Evolutionary conservation across 2,113 vertebrate genomes (phyloP), one percentile per base, ranked within the genome.

Genomic region (Plectropomus leopardus): DNA sequence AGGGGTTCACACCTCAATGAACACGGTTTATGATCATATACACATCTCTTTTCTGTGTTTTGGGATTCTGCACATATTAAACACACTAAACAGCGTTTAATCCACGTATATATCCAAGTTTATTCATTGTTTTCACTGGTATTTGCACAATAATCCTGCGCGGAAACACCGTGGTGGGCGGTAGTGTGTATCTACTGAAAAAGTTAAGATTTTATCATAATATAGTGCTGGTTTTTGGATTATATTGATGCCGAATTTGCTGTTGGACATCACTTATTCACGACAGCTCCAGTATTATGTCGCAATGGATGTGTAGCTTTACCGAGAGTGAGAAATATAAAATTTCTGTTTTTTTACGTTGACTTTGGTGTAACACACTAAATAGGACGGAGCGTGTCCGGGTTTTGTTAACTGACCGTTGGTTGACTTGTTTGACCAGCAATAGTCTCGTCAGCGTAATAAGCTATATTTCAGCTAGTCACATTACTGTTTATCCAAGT

Each of bases 161-260:
- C 69, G 44, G 58, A 70, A 69, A 82, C 67, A 51, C 58, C 4
- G 21, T 5, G 32, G 76, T 68, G 68, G 72, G 80, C 51, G 51
- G 68, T 14, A 34, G 68, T 34, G 72, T 80, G 61, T 34, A 45
- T 54, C 55, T 16, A 36, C 4, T 53, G 26, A 59, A 57, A 82
- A 87, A 91, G 86, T 88, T 88, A 0, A 51, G 8, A 23, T 73
- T 87, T 60, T 23, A 21, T n/a, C 8, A 42, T 44, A 7, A 53
- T 15, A 58, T 5, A 4, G 11, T 3, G 30, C 7, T 42, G 1
- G 1, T 28, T 65, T 72, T 11, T 32, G 1, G 4, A 23, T 48
- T 10, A 13, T 11, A n/a, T 17, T 17, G 3, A 54, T 4, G 72
- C 86, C 86, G 80, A 86, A 78, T 77, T 57, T 32, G 15, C 0